Percentiles rank a stretch among this genome's conserved stretches.
These are phyloP conservation scores for Peromyscus melanophrys DNA, from an alignment of 2,797 vertebrate species.

Conservation along the genomic window DNA sequence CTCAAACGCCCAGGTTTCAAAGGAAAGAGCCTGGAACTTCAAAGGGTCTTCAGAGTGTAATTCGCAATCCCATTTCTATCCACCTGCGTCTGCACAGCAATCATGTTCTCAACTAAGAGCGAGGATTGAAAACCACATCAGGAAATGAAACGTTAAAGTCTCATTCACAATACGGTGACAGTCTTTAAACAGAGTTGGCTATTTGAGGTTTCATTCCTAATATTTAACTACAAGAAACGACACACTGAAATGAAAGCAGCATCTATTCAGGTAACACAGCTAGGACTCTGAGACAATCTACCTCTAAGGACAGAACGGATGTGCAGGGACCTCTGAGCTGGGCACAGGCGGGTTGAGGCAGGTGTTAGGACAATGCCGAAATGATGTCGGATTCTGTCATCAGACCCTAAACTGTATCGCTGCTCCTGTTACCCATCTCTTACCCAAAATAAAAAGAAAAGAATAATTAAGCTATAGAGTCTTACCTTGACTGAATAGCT, in stretches of 20 bases:
- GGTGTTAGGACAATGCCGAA: background rate
- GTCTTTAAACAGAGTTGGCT: background rate
- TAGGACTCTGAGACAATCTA: background rate
- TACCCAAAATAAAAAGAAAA: constrained; percentile 26
- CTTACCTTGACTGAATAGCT: constrained; percentile 98
- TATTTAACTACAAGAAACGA: constrained; percentile 63
- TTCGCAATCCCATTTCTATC: constrained; percentile 56
- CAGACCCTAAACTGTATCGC: constrained; percentile 12
- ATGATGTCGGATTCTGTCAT: background rate
- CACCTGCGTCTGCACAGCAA: constrained; percentile 23
- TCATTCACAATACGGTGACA: background rate
- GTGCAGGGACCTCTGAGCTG: background rate
- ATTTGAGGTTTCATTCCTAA: constrained; percentile 33
- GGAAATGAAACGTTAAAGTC: constrained; percentile 39
- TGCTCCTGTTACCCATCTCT: background rate
- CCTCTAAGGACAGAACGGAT: background rate
- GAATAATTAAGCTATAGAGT: background rate
- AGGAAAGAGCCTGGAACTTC: constrained; percentile 58
- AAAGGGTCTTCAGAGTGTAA: constrained; percentile 39
- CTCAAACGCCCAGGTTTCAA: constrained; percentile 56
- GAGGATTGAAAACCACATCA: constrained; percentile 48
- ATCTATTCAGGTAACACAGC: background rate
- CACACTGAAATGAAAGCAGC: background rate
- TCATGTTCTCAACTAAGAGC: background rate
- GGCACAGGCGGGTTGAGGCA: background rate